Evolutionary conservation across 2,797 vertebrate genomes (phyloP), one percentile per base, ranked within the genome.

Genomic region (Leptoclinus maculatus): DNA sequence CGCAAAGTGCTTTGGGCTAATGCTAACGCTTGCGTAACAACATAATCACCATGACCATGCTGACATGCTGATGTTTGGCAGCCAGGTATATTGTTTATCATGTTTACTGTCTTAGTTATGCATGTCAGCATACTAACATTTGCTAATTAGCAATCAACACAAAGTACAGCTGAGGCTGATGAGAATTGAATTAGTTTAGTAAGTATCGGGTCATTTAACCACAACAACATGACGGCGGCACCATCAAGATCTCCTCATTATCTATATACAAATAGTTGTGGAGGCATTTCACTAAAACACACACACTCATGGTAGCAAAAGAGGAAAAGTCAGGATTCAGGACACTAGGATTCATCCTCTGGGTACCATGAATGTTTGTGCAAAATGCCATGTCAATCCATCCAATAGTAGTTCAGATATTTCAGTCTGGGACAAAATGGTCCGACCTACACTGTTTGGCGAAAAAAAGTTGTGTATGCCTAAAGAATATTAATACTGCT

Each of bases 401-500:
- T 79, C 25, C 5, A 51, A 27, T 14, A 21, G 17, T 45, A 70
- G 7, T 68, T 53, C 2, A 54, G 47, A 76, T 58, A 69, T 47
- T 63, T 56, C 6, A 23, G 57, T 71, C 38, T 39, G 16, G 11
- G 59, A 54, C 14, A 69, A 60, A 76, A 38, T 27, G 19, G 29
- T 13, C 21, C 0, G 17, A 53, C 53, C 5, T 13, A 10, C 27
- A 32, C 45, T 23, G 23, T 36, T 21, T 13, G 11, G 23, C 12
- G 6, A 27, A 25, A 54, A 51, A 53, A 57, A 32, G 36, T 34
- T 27, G 4, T 13, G 17, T 16, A 10, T 10, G 21, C 25, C 25
- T 8, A 13, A 34, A 59, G n/a, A 65, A 66, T 62, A 70, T 39
- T 32, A 64, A 43, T 2, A n/a, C 27, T 14, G 16, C 56, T 45